Conservation (phyloP, 92 coral and sea anemone species). For the Parazoanthus darwini region DNA sequence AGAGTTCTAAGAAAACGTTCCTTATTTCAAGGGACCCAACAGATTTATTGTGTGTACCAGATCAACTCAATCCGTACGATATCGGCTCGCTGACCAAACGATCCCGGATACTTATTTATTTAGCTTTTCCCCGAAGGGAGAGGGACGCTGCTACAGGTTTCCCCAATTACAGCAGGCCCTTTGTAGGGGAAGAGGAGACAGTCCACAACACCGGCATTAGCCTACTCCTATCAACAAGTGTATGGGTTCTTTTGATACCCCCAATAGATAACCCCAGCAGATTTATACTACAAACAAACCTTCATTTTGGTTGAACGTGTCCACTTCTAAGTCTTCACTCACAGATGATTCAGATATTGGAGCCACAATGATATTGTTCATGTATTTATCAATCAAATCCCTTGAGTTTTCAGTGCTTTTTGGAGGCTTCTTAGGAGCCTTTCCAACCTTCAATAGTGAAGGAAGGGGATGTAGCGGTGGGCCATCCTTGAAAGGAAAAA, state of each 20-base stretch:
- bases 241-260: too few species aligned
- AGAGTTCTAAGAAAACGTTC: too few species aligned
- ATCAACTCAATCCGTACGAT: too few species aligned
- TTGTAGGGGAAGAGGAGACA: too few species aligned
- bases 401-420: background rate
- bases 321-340: slow-evolving; percentile 8
- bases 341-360: background rate
- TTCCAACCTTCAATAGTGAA: slow-evolving; percentile 66
- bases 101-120: background rate
- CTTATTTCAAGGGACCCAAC: too few species aligned
- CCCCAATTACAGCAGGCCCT: too few species aligned
- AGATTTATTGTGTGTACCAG: too few species aligned
- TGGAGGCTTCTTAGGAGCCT: slow-evolving; percentile 18
- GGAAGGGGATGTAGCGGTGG: slow-evolving; percentile 66
- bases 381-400: slow-evolving; percentile 22
- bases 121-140: too few species aligned
- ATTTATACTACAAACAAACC: background rate
- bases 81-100: too few species aligned
- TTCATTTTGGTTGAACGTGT: background rate
- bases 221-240: too few species aligned
- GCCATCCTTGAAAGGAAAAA: slow-evolving; percentile 36
- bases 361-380: slow-evolving; percentile 10
- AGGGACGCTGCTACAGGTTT: too few species aligned
- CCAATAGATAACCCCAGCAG: background rate
- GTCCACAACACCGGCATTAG: too few species aligned